Evolutionary conservation across 2,797 vertebrate genomes (phyloP).

Genomic region (Ctenopoma multispine): DNA sequence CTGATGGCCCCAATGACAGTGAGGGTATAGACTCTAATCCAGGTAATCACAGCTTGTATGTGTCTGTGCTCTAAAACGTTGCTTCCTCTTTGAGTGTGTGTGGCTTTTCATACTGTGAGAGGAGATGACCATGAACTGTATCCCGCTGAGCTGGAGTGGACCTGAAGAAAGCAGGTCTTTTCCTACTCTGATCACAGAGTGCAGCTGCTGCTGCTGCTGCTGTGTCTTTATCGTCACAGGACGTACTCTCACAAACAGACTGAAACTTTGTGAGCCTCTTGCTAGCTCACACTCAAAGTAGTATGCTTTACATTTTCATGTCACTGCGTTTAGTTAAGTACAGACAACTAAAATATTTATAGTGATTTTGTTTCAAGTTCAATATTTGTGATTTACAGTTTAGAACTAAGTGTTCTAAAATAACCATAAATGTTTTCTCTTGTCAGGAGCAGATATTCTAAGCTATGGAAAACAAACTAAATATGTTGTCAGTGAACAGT

Average conservation of each 20-base stretch:
- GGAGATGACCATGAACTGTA: constrained; percentile 49
- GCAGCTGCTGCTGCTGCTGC: constrained; percentile 36
- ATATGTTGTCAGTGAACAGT: constrained; percentile 1
- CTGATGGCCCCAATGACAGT: constrained; percentile 62
- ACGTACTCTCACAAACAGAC: constrained; percentile 48
- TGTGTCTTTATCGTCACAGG: constrained; percentile 68
- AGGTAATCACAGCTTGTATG: constrained; percentile 72
- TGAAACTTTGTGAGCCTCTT: constrained; percentile 36
- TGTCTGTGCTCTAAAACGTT: constrained; percentile 42
- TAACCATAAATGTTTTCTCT: neutral
- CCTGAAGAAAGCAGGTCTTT: constrained; percentile 32
- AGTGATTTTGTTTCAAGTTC: neutral
- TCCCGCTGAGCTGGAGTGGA: constrained; percentile 66
- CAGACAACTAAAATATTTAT: neutral
- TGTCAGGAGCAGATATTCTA: neutral
- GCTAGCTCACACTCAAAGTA: constrained; percentile 26
- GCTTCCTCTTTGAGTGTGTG: constrained; percentile 16
- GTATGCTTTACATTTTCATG: constrained; percentile 5
- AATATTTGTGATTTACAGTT: neutral
- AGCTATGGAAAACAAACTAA: neutral
- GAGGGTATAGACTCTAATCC: constrained; percentile 50
- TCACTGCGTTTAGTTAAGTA: neutral
- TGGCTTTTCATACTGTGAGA: constrained; percentile 47
- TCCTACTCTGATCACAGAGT: constrained; percentile 59
- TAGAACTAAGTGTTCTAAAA: neutral